These are phyloP conservation scores for Agrilus cyanescens DNA, from an alignment of 2,888 invertebrate genomes.

Conservation along the genomic window DNA sequence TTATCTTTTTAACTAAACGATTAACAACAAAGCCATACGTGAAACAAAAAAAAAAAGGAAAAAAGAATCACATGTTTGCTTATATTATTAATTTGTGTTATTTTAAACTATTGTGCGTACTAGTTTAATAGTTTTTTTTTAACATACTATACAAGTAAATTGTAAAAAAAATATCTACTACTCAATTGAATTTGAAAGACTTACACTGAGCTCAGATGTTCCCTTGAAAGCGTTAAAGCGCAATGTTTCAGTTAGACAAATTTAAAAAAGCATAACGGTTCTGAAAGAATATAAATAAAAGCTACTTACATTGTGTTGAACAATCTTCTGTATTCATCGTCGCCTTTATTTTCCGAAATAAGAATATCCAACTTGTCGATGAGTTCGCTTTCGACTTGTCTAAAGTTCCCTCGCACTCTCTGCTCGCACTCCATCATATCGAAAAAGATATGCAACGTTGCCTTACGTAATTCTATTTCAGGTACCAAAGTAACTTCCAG, in stretches of 20 bases:
- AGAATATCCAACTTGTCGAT: slow-evolving; percentile 89
- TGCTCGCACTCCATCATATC: slow-evolving; percentile 94
- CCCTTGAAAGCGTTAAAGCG: slow-evolving; percentile 44
- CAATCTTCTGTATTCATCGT: slow-evolving; percentile 83
- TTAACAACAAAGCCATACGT: no score
- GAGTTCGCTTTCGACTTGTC: slow-evolving; percentile 83
- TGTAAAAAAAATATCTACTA: no score
- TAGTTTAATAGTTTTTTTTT: no score
- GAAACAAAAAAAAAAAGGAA: no score
- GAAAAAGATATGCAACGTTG: slow-evolving; percentile 84
- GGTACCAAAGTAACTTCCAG: slow-evolving; percentile 87
- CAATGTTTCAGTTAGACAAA: slow-evolving; percentile 1
- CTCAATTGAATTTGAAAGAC: slow-evolving; percentile 34
- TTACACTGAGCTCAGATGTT: slow-evolving; percentile 88
- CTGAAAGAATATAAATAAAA: slow-evolving; percentile 5
- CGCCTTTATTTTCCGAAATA: slow-evolving; percentile 88
- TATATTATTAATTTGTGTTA: no score
- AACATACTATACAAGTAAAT: no score
- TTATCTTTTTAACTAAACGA: no score
- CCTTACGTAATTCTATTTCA: slow-evolving; percentile 72
- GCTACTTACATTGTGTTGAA: slow-evolving; percentile 88
- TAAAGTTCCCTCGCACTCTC: slow-evolving; percentile 70
- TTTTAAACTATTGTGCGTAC: no score
- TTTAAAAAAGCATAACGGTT: neutral
- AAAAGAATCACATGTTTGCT: no score